phyloP scores from a whole-genome alignment of 2,113 vertebrate species.

The Corydoras maculifer region DNA sequence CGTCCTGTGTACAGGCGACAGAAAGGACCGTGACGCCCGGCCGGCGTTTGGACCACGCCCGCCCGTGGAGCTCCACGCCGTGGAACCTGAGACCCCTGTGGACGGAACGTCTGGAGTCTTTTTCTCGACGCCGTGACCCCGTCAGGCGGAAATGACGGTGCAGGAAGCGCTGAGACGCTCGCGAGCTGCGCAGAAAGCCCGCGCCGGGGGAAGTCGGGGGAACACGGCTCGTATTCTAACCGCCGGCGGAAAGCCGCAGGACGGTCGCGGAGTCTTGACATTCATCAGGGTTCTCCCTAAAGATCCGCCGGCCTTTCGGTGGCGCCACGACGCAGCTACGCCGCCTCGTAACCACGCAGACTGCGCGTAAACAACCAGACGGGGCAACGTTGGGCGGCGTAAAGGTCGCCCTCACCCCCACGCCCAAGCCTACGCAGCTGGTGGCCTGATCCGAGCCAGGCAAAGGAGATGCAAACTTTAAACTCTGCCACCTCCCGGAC shows the following conservation, averaged over 20 bases:
- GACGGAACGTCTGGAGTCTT: too few relatives aligned
- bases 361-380: too few relatives aligned
- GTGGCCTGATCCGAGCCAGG: slow-evolving; percentile 26
- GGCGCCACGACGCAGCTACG: slow-evolving; percentile 1
- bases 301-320: slow-evolving; percentile 12
- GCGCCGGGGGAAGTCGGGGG: slow-evolving; percentile 1
- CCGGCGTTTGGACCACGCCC: too few relatives aligned
- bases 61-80: too few relatives aligned
- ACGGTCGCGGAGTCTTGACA: slow-evolving; percentile 27
- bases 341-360: too few relatives aligned
- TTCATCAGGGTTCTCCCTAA: slow-evolving; percentile 39
- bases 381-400: background rate
- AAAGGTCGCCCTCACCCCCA: background rate
- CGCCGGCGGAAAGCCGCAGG: slow-evolving; percentile 20
- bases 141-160: background rate
- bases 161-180: slow-evolving; percentile 15
- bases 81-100: too few relatives aligned
- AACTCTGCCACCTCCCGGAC: slow-evolving; percentile 14
- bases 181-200: background rate
- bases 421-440: slow-evolving; percentile 19
- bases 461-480: slow-evolving; percentile 43
- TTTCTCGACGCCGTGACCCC: too few relatives aligned
- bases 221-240: slow-evolving; percentile 11
- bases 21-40: too few relatives aligned
- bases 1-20: too few relatives aligned